Evolutionary conservation across 2,888 invertebrate species (phyloP).

Genomic region (Hirtodrosophila trivittata): DNA sequence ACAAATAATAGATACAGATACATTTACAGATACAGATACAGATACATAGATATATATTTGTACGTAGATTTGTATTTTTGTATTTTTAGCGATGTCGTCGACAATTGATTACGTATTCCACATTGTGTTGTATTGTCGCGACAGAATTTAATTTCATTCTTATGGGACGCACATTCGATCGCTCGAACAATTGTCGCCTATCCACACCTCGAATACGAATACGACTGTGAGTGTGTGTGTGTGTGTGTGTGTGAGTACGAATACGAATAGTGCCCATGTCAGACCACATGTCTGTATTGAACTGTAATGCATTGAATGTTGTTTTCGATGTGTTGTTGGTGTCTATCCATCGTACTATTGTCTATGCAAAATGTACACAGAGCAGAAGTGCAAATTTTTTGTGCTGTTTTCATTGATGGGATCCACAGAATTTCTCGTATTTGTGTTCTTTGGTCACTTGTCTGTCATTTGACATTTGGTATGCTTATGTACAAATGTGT

Average conservation of each 20-base stretch:
- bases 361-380: conserved; percentile 65
- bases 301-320: conserved; percentile 68
- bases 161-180: conserved; percentile 67
- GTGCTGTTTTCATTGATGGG: conserved; percentile 34
- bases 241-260: no score
- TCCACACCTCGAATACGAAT: neutral
- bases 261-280: no score
- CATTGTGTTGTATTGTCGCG: conserved; percentile 76
- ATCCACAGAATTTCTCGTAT: conserved; percentile 40
- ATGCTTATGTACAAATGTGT: neutral
- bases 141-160: conserved; percentile 81
- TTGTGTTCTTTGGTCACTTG: conserved; percentile 56
- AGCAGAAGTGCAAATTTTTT: conserved; percentile 23
- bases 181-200: conserved; percentile 43
- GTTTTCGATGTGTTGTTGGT: conserved; percentile 19
- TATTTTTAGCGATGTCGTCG: conserved; percentile 59
- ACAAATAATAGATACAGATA: conserved; percentile 11
- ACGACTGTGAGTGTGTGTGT: no score
- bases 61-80: conserved; percentile 27
- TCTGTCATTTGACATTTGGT: conserved; percentile 51
- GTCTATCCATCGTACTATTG: conserved; percentile 45
- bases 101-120: conserved; percentile 80
- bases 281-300: conserved; percentile 43
- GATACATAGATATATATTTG: conserved; percentile 8
- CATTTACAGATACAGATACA: conserved; percentile 8